Evolutionary conservation across 2,888 invertebrate genomes (phyloP), one percentile per base, ranked within the genome.

Genomic region (Minunthozetes semirufus): DNA sequence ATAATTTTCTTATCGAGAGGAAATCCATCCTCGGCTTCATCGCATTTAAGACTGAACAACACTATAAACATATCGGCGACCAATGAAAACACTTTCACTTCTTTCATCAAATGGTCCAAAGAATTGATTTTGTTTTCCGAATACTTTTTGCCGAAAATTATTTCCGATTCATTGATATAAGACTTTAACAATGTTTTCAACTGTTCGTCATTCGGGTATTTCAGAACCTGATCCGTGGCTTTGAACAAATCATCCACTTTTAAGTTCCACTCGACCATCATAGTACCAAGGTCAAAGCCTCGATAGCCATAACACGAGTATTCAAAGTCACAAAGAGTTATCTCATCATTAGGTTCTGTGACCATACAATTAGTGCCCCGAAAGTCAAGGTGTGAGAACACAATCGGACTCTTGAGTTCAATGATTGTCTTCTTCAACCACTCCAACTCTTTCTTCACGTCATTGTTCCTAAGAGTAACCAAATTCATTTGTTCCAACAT

Each of bases 341-440:
- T 42, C 5, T 13, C 42, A 42, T 27, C 33, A 38, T 1, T 93
- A 93, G 22, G 4, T 19, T 42, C 38, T 13, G 33, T 42, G 5
- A 74, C 68, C 53, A 74, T 50, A 22, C 68, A 70, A 38, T 74
- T 74, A 25, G 19, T n/a, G n/a, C 68, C 68, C 15, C 74, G n/a
- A 22, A 74, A 74, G 50, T 74, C 74, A 9, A 19, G 13, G 56
- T 74, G 74, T 38, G 19, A 46, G 66, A 74, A 74, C 13, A 48
- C 66, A 9, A 25, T 8, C 0, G 74, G 74, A 13, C 13, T 17
- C 9, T 38, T 25, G 9, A 0, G 3, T 19, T 74, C 33, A 25
- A 9, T 42, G 33, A 75, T 48, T 1, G 13, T n/a, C 2, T 19
- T 8, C 15, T 61, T 68, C 2, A 74, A 3, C 46, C 66, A 38